phyloP scores from a whole-genome alignment of 2,888 invertebrate genomes.

The Leucozona laternaria region DNA sequence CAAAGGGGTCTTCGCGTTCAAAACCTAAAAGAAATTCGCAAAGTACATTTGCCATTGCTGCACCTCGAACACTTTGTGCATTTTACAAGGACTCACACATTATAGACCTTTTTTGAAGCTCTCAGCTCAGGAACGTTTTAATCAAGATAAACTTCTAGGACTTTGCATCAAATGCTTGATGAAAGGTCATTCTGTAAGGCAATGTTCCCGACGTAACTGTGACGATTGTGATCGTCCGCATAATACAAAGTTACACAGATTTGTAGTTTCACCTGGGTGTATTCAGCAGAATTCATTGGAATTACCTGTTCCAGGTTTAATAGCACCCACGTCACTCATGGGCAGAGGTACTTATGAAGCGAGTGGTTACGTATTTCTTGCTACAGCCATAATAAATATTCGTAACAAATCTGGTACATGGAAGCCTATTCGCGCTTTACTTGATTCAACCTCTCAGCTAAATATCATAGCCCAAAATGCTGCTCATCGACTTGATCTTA shows the following conservation, averaged over 20 bases:
- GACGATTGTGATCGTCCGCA: background rate
- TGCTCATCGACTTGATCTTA: background rate
- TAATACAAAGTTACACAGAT: background rate
- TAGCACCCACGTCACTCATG: background rate
- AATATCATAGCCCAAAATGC: background rate
- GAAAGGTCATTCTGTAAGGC: background rate
- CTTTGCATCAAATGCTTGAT: background rate
- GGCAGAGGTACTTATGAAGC: background rate
- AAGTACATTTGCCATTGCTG: background rate
- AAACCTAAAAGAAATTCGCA: background rate
- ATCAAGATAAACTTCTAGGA: background rate
- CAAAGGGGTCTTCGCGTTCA: background rate
- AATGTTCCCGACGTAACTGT: background rate
- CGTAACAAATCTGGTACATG: background rate
- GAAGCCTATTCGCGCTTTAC: background rate
- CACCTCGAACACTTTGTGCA: background rate
- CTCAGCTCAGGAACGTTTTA: background rate
- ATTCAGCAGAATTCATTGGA: background rate
- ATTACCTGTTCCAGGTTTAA: background rate
- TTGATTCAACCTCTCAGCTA: background rate
- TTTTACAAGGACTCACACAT: background rate
- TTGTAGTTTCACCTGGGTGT: background rate
- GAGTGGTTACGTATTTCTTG: background rate
- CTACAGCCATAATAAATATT: background rate
- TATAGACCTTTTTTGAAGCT: background rate